Percentiles rank a stretch among this genome's conserved stretches.
These are phyloP conservation scores for Zapus hudsonius DNA, from an alignment of 2,113 vertebrate genomes.

Conservation along the genomic window DNA sequence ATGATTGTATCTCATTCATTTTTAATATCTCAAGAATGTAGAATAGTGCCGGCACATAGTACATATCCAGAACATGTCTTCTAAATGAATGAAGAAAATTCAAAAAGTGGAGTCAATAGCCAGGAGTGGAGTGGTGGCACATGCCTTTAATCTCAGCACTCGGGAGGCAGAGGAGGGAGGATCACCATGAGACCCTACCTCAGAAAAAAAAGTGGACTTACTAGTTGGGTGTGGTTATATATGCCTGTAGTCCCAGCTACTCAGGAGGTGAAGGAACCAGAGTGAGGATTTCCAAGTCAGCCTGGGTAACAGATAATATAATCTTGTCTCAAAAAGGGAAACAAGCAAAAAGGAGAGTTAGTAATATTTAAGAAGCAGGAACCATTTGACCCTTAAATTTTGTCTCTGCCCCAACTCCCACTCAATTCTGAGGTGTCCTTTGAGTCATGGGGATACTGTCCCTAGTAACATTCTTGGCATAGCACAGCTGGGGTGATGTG, in stretches of 20 bases:
- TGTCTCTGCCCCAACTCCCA: not conserved
- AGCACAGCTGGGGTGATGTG: conserved; percentile 61
- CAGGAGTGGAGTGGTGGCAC: too few species aligned
- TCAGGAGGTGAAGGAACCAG: not conserved
- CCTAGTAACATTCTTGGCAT: conserved; percentile 74
- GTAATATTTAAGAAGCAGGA: not conserved
- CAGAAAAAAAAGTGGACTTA: not conserved
- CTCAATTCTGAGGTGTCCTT: not conserved
- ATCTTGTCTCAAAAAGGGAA: not conserved
- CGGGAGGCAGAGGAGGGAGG: too few species aligned
- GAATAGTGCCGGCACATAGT: conserved; percentile 32
- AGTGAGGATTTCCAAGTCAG: not conserved
- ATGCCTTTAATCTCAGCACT: too few species aligned
- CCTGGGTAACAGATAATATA: not conserved
- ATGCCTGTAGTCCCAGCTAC: not conserved
- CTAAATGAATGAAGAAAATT: conserved; percentile 51
- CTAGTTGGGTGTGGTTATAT: too few species aligned
- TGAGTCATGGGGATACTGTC: conserved; percentile 56
- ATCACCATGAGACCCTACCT: too few species aligned
- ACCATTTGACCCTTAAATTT: not conserved
- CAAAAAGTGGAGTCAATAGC: not conserved
- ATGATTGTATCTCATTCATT: not conserved
- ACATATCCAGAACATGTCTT: not conserved
- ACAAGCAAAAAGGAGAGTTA: not conserved
- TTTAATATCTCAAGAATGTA: conserved; percentile 40